Base-by-base conservation (phyloP, 2,113 vertebrate genomes). In the Gymnocephalus cernua region DNA sequence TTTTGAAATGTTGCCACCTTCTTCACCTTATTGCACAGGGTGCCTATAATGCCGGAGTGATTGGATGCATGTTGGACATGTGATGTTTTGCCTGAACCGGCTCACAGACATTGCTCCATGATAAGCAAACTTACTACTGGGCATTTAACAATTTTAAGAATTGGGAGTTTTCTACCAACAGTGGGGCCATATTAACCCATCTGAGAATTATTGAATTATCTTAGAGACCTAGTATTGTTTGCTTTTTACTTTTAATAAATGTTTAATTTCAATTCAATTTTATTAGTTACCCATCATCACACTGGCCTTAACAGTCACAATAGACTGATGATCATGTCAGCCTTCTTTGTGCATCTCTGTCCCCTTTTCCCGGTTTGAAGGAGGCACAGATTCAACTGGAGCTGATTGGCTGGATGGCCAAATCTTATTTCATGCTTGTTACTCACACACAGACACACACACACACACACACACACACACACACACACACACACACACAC, bases 391-490 rank as follows among this genome's bases (percentile, higher is more conserved):
- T 73, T 64, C 69, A 47, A 89, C 85, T 73, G 76, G 74, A 74
- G 68, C 85, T 91, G 85, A 89, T 92, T 75, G 73, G 89, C 84
- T 88, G 78, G 85, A 84, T 90, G 85, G 90, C 80, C 91, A 94
- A 92, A 93, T 93, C 92, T 91, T 91, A 92, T 93, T 95, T 93
- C 87, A 93, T 92, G 92, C 86, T 90, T 85, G 84, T 93, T 92
- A 84, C 77, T 84, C 80, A 79, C 77, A 80, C 79, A 79, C 53
- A 58, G 16, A 82, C 61, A 86, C 53, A 77, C 48, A 79, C 44
- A 78, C 9, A 63, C 51, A 77, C 29, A 44, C 27, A 45, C 9
- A 63, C 51, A 77, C 29, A 44, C 27, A 45, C 61, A 86, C 53
- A 77, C 48, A 79, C 44, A 78, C 80, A 79, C 77, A 80, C 79